A percentile compares a stretch with the other conserved stretches of the same genome.
Evolutionary conservation across 2,113 vertebrate genomes (phyloP).

Genomic region (Orthonyx spaldingii): DNA sequence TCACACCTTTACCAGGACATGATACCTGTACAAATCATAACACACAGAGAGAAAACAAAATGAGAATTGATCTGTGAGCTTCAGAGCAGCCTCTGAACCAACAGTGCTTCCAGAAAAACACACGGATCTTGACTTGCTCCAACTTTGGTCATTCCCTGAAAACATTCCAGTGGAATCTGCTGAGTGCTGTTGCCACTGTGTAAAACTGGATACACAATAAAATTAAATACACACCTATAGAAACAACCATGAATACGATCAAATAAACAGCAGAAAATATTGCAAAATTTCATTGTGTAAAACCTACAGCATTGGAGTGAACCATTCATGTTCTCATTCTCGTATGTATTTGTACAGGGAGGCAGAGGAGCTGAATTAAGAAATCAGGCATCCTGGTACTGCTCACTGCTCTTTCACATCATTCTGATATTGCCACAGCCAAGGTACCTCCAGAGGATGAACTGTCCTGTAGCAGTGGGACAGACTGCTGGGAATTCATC

Average conservation of each 20-base stretch:
- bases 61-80: not conserved
- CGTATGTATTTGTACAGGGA: not conserved
- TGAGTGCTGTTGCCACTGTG: not conserved
- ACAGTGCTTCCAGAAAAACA: not conserved
- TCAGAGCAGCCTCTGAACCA: not conserved
- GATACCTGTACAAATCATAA: not conserved
- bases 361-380: not conserved
- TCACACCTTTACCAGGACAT: not conserved
- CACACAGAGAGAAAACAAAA: not conserved
- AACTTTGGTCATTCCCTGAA: not conserved
- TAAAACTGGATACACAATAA: not conserved
- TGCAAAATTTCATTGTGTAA: not conserved
- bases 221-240: not conserved
- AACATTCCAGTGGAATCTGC: not conserved
- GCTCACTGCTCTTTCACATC: not conserved
- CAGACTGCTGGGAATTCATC: no score
- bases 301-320: not conserved
- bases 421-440: not conserved
- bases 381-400: not conserved
- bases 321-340: not conserved
- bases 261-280: not conserved
- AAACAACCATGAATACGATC: not conserved
- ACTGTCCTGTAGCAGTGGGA: no score
- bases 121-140: rapidly evolving
- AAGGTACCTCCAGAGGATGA: not conserved